These are phyloP conservation scores for Sebastes minor DNA, from an alignment of 2,797 vertebrate species.

Conservation along the genomic window DNA sequence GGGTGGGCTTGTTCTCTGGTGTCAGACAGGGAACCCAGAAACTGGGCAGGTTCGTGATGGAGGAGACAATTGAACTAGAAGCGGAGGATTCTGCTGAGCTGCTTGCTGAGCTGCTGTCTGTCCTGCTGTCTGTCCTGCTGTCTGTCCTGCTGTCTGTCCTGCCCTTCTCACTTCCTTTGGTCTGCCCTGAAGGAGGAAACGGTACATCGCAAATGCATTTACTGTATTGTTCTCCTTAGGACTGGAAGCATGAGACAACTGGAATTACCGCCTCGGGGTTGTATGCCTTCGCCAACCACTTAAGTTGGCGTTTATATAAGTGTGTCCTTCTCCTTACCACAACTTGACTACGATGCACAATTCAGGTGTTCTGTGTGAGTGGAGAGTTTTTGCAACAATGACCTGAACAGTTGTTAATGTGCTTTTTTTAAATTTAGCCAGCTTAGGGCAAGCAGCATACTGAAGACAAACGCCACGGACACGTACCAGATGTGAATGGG, in stretches of 20 bases:
- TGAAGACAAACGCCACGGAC: background rate
- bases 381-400: no score
- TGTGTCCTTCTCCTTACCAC: no score
- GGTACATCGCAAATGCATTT: background rate
- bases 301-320: no score
- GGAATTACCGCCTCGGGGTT: no score
- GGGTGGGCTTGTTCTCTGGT: constrained; percentile 88
- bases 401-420: no score
- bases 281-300: no score
- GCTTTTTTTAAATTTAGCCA: no score
- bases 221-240: background rate
- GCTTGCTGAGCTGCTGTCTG: no score
- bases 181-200: constrained; percentile 33
- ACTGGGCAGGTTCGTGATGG: constrained; percentile 81
- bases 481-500: constrained; percentile 84
- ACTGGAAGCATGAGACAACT: background rate
- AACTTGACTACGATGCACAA: no score
- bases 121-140: no score
- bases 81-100: constrained; percentile 45
- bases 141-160: constrained; percentile 3
- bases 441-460: background rate
- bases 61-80: constrained; percentile 18
- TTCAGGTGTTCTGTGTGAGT: no score
- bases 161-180: constrained; percentile 19
- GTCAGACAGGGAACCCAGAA: constrained; percentile 93